Base-by-base conservation (phyloP, 2,888 invertebrate species). In the Phortica magna region DNA sequence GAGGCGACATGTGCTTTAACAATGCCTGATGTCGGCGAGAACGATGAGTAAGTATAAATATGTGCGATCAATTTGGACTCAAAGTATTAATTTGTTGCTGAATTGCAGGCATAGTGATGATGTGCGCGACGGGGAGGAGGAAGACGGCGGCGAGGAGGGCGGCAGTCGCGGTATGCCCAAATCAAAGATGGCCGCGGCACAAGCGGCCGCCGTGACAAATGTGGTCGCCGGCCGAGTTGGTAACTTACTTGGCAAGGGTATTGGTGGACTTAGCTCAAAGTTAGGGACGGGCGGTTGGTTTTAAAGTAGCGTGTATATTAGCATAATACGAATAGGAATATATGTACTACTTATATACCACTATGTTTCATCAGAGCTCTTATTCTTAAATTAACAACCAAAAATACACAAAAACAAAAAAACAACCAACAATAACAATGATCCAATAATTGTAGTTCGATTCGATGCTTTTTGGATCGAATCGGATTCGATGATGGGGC, bases 1-100 rank as follows among this genome's bases (percentile, higher is more conserved):
- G 98, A 99, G 93, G 98, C 98, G 74, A 97, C 98, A 6, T 97
- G 98, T 94, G 96, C 97, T 83, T 93, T 98, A 80, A 94, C 96
- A 57, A 95, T 97, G 93, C 95, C 96, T 75, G 96, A 96, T 88
- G 95, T 95, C 81, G 95, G 95, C 82, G 94, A 95, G 87, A 95
- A 95, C 93, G 95, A 92, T 91, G 93, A 92, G 92, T 92, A 89
- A 90, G 91, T 88, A 59, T 7, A 17, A 61, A 19, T 4, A 61
- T 12, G 48, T 2, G 5, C 9, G 17, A 61, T 14, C 10, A 19
- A 19, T 19, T 22, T 19, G 22, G 2, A 61, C n/a, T 53, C 39
- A 17, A 14, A 61, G 42, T 39, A 41, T 48, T 41, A 17, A 48
- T 41, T 53, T 10, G 19, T 64, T 76, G 19, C n/a, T 59, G 57